Percentiles rank a stretch among this genome's conserved stretches.
Evolutionary conservation across 2,888 invertebrate species (phyloP).

Genomic region (Platycnemis pennipes): DNA sequence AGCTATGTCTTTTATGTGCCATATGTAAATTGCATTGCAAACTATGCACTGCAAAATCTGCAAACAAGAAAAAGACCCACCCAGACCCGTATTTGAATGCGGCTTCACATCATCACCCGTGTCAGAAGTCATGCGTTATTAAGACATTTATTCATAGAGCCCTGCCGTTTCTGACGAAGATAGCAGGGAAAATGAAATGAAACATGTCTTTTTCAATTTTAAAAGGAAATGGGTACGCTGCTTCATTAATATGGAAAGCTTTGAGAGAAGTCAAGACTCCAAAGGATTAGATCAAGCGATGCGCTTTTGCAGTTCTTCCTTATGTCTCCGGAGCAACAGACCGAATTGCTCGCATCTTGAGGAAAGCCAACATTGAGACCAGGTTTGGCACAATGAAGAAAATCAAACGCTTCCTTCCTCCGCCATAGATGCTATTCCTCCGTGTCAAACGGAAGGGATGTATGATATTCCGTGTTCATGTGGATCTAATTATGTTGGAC

Average conservation of each 20-base stretch:
- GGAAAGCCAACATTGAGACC: neutral
- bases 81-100: no score
- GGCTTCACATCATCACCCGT: no score
- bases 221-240: neutral
- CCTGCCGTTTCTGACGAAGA: neutral
- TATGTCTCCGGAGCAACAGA: neutral
- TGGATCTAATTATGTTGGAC: neutral
- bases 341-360: neutral
- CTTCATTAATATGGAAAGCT: no score
- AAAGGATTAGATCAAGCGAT: no score
- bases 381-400: slow-evolving; percentile 6
- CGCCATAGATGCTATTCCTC: neutral
- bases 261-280: no score
- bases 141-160: neutral
- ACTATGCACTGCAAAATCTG: no score
- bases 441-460: neutral
- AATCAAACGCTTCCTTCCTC: neutral
- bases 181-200: neutral
- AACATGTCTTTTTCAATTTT: neutral
- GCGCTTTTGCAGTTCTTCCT: no score
- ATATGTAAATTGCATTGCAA: no score
- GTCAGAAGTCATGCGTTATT: neutral
- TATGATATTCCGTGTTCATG: neutral
- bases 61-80: no score
- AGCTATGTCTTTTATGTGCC: no score